These are phyloP conservation scores for Marcusenius ussheri DNA, from an alignment of 2,113 vertebrate genomes.

Conservation along the genomic window DNA sequence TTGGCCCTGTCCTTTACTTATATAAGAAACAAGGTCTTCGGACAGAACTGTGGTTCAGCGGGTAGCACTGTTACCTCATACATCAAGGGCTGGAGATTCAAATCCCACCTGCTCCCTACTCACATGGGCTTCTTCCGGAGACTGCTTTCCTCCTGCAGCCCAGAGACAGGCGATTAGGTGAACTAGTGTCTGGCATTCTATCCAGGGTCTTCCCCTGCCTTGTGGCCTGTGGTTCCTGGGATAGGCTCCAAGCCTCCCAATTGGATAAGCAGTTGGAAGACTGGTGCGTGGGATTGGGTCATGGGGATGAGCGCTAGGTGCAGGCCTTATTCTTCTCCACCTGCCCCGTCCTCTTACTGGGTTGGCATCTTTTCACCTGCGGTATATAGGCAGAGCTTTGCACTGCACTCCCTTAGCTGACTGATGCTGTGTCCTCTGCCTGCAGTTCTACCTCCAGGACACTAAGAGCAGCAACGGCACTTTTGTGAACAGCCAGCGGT, in stretches of 20 bases:
- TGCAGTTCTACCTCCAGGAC: conserved; percentile 98
- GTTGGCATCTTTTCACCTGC: background rate
- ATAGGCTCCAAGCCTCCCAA: background rate
- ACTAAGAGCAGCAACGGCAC: conserved; percentile 99
- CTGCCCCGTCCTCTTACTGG: background rate
- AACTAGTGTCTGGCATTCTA: background rate
- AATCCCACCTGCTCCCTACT: background rate
- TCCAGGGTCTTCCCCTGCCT: background rate
- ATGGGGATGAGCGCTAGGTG: background rate
- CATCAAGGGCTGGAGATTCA: background rate
- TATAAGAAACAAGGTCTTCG: background rate
- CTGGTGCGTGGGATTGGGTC: background rate
- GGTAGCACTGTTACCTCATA: background rate
- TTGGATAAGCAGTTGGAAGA: background rate
- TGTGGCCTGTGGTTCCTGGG: background rate
- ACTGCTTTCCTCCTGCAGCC: background rate
- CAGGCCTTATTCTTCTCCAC: background rate
- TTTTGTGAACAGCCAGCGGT: conserved; percentile 97
- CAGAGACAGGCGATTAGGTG: background rate
- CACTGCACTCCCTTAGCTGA: background rate
- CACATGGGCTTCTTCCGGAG: background rate
- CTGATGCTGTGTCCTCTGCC: conserved; percentile 25
- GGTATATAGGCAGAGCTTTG: background rate
- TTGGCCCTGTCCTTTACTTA: background rate
- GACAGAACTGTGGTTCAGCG: background rate